Conservation (phyloP, 2,113 vertebrate species). For the Marcusenius ussheri region DNA sequence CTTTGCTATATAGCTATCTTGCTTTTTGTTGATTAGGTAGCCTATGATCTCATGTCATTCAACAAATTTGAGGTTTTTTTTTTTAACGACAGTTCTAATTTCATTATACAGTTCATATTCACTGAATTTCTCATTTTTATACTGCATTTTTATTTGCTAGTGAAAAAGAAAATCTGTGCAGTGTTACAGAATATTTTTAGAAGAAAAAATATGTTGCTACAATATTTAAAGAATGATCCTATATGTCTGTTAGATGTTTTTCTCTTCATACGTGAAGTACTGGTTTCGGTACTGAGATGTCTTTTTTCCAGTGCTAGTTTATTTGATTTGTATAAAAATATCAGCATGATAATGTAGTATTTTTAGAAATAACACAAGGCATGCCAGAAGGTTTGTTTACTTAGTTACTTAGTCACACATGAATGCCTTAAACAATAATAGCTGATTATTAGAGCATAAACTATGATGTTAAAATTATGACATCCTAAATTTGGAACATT, state of each 20-base stretch:
- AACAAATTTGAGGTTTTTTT: not conserved
- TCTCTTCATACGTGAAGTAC: not conserved
- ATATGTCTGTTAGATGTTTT: not conserved
- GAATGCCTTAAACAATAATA: constrained; percentile 6
- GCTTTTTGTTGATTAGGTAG: not conserved
- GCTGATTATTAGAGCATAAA: not conserved
- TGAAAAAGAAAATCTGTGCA: not conserved
- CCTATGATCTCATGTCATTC: not conserved
- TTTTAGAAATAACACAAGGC: constrained; percentile 2
- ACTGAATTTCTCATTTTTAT: not conserved
- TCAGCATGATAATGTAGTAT: not conserved
- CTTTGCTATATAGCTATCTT: not conserved
- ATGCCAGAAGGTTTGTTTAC: not conserved
- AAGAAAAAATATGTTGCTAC: not conserved
- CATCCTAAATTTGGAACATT: not conserved
- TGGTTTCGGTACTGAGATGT: not conserved
- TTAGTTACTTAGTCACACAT: constrained; percentile 4
- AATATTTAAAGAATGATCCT: not conserved
- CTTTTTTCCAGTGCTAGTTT: not conserved
- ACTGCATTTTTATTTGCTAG: not conserved
- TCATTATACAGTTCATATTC: not conserved
- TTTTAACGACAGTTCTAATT: not conserved
- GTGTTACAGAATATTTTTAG: not conserved
- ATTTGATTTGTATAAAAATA: not conserved
- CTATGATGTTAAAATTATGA: not conserved